Evolutionary conservation across 2,888 invertebrate genomes (phyloP).

Genomic region (Melinaea marsaeus): DNA sequence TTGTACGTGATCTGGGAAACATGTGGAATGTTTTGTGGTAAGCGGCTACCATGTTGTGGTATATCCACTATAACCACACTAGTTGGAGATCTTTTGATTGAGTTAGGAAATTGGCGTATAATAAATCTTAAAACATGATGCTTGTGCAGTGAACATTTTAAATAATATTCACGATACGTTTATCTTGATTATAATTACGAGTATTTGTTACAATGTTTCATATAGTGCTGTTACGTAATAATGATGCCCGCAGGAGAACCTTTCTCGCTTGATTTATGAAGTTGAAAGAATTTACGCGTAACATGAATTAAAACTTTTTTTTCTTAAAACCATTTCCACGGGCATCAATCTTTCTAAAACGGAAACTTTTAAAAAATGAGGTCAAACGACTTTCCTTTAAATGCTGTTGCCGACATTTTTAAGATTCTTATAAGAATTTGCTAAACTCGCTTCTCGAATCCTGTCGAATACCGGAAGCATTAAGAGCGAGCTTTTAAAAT

Average conservation of each 20-base stretch:
- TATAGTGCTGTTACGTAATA: constrained; percentile 4
- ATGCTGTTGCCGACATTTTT: constrained; percentile 56
- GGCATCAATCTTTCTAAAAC: constrained; percentile 68
- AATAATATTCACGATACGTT: neutral
- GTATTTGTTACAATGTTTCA: neutral
- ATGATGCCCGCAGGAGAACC: constrained; percentile 4
- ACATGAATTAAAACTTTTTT: constrained; percentile 42
- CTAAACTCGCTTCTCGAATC: constrained; percentile 15
- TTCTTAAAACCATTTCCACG: constrained; percentile 43
- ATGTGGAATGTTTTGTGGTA: neutral
- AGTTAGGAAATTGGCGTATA: neutral
- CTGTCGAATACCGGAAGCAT: constrained; percentile 42
- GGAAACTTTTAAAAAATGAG: constrained; percentile 60
- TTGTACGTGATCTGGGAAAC: neutral
- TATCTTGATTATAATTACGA: neutral
- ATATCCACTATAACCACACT: neutral
- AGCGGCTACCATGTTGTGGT: neutral
- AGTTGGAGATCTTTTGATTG: neutral
- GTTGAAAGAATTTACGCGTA: constrained; percentile 38
- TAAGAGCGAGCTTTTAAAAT: constrained; percentile 37
- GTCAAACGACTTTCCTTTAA: constrained; percentile 61
- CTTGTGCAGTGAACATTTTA: no score
- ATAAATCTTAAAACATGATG: no score
- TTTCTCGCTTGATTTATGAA: constrained; percentile 21
- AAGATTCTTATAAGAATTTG: constrained; percentile 53